phyloP scores from a whole-genome alignment of 2,797 vertebrate species.

The Syndactyla subalaris region DNA sequence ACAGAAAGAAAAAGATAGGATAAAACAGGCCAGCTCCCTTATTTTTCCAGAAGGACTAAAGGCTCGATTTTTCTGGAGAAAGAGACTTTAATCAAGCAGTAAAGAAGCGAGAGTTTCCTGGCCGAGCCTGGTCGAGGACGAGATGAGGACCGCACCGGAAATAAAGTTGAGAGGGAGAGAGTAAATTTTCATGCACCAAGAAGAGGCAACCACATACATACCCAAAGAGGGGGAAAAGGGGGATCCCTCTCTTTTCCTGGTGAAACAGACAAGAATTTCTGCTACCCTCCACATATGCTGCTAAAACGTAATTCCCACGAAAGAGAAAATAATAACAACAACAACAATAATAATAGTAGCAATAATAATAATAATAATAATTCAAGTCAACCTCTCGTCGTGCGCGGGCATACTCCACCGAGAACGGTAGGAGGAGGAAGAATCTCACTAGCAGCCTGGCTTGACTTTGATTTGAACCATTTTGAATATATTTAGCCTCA shows the following conservation, averaged over 20 bases:
- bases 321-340: conserved; percentile 46
- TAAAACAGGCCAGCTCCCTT: conserved; percentile 10
- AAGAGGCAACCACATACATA: conserved; percentile 58
- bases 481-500: conserved; percentile 81
- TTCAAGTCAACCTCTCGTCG: conserved; percentile 71
- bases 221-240: background rate
- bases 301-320: conserved; percentile 37
- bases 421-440: conserved; percentile 53
- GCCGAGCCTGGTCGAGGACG: background rate
- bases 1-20: conserved; percentile 51
- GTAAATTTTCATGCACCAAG: conserved; percentile 60
- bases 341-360: background rate
- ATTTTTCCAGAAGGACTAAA: conserved; percentile 30
- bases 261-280: conserved; percentile 52
- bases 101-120: conserved; percentile 55
- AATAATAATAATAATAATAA: conserved; percentile 20
- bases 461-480: conserved; percentile 80
- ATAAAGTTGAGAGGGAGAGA: conserved; percentile 28
- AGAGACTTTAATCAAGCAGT: conserved; percentile 43
- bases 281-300: conserved; percentile 31
- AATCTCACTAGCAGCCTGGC: conserved; percentile 53
- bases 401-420: conserved; percentile 55
- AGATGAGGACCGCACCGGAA: conserved; percentile 22
- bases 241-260: conserved; percentile 37
- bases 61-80: conserved; percentile 17